Percentiles rank a stretch among this genome's conserved stretches.
Conservation (phyloP, 1,140 invertebrate genomes). For the Asobara japonica region DNA sequence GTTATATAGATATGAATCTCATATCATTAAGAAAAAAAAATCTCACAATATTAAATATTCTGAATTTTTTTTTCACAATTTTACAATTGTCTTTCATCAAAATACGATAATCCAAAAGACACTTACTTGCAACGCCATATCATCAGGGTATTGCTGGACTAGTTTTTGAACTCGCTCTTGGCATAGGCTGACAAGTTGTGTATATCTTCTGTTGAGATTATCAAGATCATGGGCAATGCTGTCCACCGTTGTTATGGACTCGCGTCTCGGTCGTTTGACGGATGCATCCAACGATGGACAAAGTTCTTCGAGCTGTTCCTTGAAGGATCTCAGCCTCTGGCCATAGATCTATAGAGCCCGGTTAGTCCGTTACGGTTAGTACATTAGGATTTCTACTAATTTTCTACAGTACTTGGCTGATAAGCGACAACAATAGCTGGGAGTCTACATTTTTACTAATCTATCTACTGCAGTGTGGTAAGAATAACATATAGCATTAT, state of each 20-base stretch:
- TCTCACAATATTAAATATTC: no score
- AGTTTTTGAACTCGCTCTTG: conserved; percentile 70
- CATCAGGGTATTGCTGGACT: conserved; percentile 58
- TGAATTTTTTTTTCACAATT: neutral
- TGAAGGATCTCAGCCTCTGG: conserved; percentile 85
- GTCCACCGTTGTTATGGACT: conserved; percentile 73
- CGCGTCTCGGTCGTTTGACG: conserved; percentile 58
- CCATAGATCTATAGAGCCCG: conserved; percentile 83
- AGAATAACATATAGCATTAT: conserved; percentile 36
- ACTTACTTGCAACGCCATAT: conserved; percentile 65
- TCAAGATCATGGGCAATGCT: conserved; percentile 87
- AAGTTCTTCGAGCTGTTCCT: conserved; percentile 86
- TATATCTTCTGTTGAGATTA: conserved; percentile 83
- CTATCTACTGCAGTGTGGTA: neutral
- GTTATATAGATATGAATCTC: no score
- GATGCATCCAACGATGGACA: conserved; percentile 83
- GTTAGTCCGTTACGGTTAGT: conserved; percentile 65
- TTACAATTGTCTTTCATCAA: neutral
- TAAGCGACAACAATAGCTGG: conserved; percentile 29
- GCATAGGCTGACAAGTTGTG: conserved; percentile 77
- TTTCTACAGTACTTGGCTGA: conserved; percentile 49
- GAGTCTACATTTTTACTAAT: conserved; percentile 1
- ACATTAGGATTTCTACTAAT: conserved; percentile 44
- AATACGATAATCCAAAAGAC: conserved; percentile 7
- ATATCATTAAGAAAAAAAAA: no score